Evolutionary conservation across 2,797 vertebrate species (phyloP), one percentile per base, ranked within the genome.

Genomic region (Coccyzus lansbergi): DNA sequence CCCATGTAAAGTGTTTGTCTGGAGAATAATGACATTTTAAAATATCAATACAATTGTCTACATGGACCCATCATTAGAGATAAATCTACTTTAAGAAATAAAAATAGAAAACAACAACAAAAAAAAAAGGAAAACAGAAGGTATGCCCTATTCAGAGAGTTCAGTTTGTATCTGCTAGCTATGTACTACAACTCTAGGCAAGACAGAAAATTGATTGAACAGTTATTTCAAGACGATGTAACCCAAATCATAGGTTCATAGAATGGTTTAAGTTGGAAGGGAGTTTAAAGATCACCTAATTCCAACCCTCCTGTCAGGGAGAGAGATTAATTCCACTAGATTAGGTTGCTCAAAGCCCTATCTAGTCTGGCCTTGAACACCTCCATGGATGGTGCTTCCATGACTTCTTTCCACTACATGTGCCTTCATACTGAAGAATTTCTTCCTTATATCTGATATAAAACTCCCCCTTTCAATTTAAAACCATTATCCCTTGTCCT

Each of bases 191-290:
- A 53, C 51, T 81, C 51, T 40, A 71, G 68, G 72, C 19, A 59
- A 52, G 74, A 86, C 25, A 88, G 25, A 90, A 86, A 87, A 83
- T 15, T 88, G 80, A 90, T 88, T 46, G 40, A 88, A 22, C 42
- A 82, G 59, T 92, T 86, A 77, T 91, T 95, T 92, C 67, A 90
- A 70, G 52, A 86, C 71, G 83, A 10, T 58, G 52, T 94, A 96
- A 94, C 65, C 75, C 49, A 92, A 94, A 96, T 44, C 42, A 44
- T 44, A 44, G 15, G 18, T 18, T 44, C 14, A 44, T 44, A 44
- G 15, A 44, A 44, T 16, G 42, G 18, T 44, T 44, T 44, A 44
- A 44, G 42, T 44, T 44, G 42, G 42, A 44, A 44, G 42, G 42
- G 42, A 44, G 7, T 16, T 44, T 44, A 44, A 18, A 44, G 42